Base-by-base conservation (phyloP, 1,140 invertebrate species). In the Drosophila nigromelanica region DNA sequence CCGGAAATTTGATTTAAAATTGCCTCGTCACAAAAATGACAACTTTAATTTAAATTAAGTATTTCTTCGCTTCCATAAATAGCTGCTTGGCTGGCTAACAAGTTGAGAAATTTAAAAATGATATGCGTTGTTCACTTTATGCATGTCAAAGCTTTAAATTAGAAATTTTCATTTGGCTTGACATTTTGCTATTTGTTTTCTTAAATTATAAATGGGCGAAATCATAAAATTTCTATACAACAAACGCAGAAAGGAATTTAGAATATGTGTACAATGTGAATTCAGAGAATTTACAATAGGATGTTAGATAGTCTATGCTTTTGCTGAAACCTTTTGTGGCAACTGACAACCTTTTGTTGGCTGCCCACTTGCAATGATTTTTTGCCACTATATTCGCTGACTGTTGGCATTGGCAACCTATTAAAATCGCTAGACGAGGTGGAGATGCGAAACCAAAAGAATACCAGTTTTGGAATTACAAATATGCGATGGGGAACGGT, bases 351-450 rank as follows among this genome's bases (percentile, higher is more conserved):
- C 62, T 67, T 59, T 67, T 72, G 61, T 51, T 40, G 27, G 62
- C 35, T 40, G 45, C 12, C 33, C 30, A 6, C 40, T 55, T 63
- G 42, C 50, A 33, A 54, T 30, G 30, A 42, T 66, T 51, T 33
- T 51, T 66, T 42, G n/a, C 39, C 59, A 30, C 33, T 18, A 2
- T 63, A 40, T 5, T n/a, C 21, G 30, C 5, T 33, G 62, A 24
- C 43, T n/a, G 69, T 72, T 59, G 54, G 39, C 40, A 71, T 56
- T 72, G 69, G 69, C 47, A 66, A 72, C 61, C 52, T 54, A 66
- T 66, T 72, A 58, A 72, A 58, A 66, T 35, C 39, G 45, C 12
- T 21, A 37, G 18, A 12, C 35, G 24, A 3, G 10, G 37, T n/a
- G n/a, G n/a, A n/a, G 24, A 39, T 11, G 45, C 27, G 24, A 33